Conservation (phyloP, 1,140 invertebrate species). For the Euura saliciscinereae region DNA sequence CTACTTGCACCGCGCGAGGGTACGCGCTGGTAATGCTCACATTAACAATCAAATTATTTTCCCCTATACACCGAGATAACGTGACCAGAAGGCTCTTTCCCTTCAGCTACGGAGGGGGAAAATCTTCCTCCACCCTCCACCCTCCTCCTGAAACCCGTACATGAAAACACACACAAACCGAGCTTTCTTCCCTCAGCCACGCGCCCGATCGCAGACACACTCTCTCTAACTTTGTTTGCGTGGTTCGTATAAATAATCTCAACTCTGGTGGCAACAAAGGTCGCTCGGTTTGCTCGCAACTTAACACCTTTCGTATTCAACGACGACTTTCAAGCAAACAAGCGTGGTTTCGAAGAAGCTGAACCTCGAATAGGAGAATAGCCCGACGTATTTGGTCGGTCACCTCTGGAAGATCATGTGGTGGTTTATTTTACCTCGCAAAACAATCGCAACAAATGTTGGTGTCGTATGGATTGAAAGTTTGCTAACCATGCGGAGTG, state of each 20-base stretch:
- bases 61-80: not conserved
- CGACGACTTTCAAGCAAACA: not conserved
- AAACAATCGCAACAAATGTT: too few species aligned
- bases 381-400: too few species aligned
- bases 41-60: slow-evolving; percentile 8
- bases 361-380: not conserved
- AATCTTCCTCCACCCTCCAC: not conserved
- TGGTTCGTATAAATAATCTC: not conserved
- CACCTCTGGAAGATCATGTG: too few species aligned
- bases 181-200: not conserved
- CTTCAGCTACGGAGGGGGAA: not conserved
- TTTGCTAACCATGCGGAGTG: too few species aligned
- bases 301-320: not conserved
- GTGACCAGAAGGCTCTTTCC: not conserved
- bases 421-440: too few species aligned
- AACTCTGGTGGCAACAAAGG: not conserved
- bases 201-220: too few species aligned
- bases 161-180: too few species aligned
- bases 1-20: not conserved
- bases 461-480: too few species aligned
- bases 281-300: not conserved
- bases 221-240: not conserved
- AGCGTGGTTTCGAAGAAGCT: not conserved
- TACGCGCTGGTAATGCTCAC: not conserved
- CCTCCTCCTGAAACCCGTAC: too few species aligned